A percentile compares a stretch with the other conserved stretches of the same genome.
Evolutionary conservation across 2,888 invertebrate species (phyloP).

Genomic region (Drosophila testacea): DNA sequence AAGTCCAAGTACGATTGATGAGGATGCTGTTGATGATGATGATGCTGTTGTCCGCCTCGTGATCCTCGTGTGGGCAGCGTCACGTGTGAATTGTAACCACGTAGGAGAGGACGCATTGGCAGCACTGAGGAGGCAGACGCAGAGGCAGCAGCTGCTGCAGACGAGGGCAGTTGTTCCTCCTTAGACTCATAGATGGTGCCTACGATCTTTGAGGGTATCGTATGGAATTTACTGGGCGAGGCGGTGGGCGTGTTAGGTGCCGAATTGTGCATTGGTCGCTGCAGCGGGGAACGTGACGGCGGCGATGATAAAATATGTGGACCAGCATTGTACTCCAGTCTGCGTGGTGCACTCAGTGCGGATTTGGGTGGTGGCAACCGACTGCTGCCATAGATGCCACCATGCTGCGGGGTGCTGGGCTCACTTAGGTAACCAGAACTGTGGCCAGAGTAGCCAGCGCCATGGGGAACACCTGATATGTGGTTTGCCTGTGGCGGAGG

Average conservation of each 20-base stretch:
- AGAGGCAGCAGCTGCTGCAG: background rate
- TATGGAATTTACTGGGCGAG: slow-evolving; percentile 84
- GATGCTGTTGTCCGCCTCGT: slow-evolving; percentile 83
- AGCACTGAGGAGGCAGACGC: slow-evolving; percentile 84
- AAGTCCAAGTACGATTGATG: slow-evolving; percentile 86
- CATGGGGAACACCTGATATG: slow-evolving; percentile 41
- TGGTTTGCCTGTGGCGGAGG: slow-evolving; percentile 35
- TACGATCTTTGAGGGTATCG: slow-evolving; percentile 84
- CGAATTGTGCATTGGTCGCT: slow-evolving; percentile 61
- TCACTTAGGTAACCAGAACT: slow-evolving; percentile 68
- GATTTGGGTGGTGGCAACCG: slow-evolving; percentile 77
- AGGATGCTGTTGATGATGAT: slow-evolving; percentile 31
- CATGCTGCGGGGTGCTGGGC: slow-evolving; percentile 67
- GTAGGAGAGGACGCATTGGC: slow-evolving; percentile 95
- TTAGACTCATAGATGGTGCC: slow-evolving; percentile 84
- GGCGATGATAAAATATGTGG: slow-evolving; percentile 84
- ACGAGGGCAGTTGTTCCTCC: slow-evolving; percentile 76
- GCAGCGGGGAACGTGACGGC: slow-evolving; percentile 72
- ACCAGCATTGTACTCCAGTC: slow-evolving; percentile 87
- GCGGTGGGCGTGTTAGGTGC: slow-evolving; percentile 72
- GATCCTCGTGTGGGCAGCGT: slow-evolving; percentile 90
- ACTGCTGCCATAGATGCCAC: slow-evolving; percentile 66
- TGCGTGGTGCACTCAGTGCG: slow-evolving; percentile 85
- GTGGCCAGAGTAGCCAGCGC: slow-evolving; percentile 43
- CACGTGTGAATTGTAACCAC: slow-evolving; percentile 92